A percentile compares a stretch with the other conserved stretches of the same genome.
Conservation (phyloP, 2,888 invertebrate species). For the Nineta flava region DNA sequence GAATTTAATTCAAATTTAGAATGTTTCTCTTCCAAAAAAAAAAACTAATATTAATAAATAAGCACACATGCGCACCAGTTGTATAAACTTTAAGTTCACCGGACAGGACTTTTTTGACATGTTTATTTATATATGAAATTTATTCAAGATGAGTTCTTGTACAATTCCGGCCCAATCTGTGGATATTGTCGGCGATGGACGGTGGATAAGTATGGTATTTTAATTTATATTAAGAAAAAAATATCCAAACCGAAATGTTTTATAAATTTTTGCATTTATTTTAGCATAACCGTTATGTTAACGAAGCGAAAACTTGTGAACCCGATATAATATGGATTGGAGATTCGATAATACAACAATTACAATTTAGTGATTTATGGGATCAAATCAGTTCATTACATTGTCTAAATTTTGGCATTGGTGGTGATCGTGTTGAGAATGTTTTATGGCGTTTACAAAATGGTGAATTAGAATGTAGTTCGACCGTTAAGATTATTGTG, state of each 20-base stretch:
- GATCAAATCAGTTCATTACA: conserved; percentile 47
- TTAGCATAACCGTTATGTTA: conserved; percentile 44
- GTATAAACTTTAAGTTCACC: no score
- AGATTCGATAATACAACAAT: conserved; percentile 45
- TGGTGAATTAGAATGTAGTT: conserved; percentile 48
- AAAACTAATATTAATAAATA: no score
- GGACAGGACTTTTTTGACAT: no score
- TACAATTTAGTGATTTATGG: conserved; percentile 45
- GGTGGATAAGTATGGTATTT: conserved; percentile 43
- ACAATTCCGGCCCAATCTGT: conserved; percentile 32
- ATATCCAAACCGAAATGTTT: not conserved
- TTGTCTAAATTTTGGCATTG: conserved; percentile 53
- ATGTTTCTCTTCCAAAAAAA: no score
- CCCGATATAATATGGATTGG: conserved; percentile 52
- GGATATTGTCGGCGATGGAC: conserved; percentile 39
- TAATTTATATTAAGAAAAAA: not conserved
- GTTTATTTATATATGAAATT: not conserved
- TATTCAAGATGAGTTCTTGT: conserved; percentile 29
- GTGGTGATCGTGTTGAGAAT: conserved; percentile 49
- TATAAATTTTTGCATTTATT: conserved; percentile 15
- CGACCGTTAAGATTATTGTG: conserved; percentile 49
- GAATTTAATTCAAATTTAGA: no score
- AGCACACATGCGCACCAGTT: no score
- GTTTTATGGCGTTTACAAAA: conserved; percentile 51
- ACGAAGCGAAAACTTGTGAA: conserved; percentile 41